Conservation (phyloP, 2,113 vertebrate species). For the Solea solea region DNA sequence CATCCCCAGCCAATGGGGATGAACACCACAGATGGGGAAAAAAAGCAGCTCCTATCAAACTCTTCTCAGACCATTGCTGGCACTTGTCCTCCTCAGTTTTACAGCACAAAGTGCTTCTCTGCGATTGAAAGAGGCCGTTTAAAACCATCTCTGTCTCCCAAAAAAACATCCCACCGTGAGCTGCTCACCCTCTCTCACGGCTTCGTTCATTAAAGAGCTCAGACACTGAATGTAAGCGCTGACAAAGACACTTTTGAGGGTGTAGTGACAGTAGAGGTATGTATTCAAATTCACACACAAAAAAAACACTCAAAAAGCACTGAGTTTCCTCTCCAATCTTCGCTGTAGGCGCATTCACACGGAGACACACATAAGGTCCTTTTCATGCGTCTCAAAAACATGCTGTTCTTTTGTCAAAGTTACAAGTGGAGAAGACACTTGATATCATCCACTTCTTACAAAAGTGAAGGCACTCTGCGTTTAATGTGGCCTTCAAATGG, state of each 20-base stretch:
- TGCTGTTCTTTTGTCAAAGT: constrained; percentile 49
- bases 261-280: constrained; percentile 49
- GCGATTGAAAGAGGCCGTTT: constrained; percentile 57
- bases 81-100: constrained; percentile 57
- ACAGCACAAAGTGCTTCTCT: constrained; percentile 47
- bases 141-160: constrained; percentile 42
- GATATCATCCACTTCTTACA: constrained; percentile 9
- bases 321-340: constrained; percentile 30
- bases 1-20: constrained; percentile 56
- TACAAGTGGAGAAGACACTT: constrained; percentile 10
- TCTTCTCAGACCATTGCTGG: constrained; percentile 45
- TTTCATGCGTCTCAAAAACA: constrained; percentile 37
- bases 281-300: constrained; percentile 59
- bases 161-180: constrained; percentile 37
- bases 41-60: constrained; percentile 60
- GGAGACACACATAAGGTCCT: constrained; percentile 23
- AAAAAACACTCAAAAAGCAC: constrained; percentile 43
- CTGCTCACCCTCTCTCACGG: constrained; percentile 47
- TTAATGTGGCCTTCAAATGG: constrained; percentile 12
- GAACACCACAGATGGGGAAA: constrained; percentile 74
- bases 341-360: constrained; percentile 43
- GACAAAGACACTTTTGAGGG: constrained; percentile 60
- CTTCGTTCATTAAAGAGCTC: constrained; percentile 39
- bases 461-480: constrained; percentile 1
- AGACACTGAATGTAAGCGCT: constrained; percentile 20